Evolutionary conservation across 2,888 invertebrate genomes (phyloP), one percentile per base, ranked within the genome.

Genomic region (Trachelus troglodyta): DNA sequence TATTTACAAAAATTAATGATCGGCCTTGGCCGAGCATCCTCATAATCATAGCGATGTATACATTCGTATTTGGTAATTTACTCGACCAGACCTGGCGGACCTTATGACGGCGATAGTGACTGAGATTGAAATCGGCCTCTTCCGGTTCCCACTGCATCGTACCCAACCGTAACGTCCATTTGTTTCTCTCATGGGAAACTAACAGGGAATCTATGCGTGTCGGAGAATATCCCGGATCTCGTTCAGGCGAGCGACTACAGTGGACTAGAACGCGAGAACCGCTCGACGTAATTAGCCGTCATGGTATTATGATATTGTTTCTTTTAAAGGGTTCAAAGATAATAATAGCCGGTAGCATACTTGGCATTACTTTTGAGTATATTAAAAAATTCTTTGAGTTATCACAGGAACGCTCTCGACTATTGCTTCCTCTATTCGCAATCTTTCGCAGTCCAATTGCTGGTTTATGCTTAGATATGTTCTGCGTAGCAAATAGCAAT

Each of bases 61-160:
- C 31, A 12, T 34, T 31, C 33, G 71, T 31, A 71, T 31, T 71
- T 34, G 71, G 34, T 71, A 71, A 71, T 71, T 71, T 31, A 31
- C 34, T 33, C 71, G 71, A 71, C 2, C 71, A 34, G 2, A 23
- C n/a, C 12, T 23, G 9, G 23, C 23, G 56, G 56, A 23, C 56
- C 56, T 56, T 9, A 56, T 9, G 56, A 56, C 56, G 56, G 84
- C 82, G 83, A 79, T 80, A 80, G 79, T 79, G 82, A 84, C 68
- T 56, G 83, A 85, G 87, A 88, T 88, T 79, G 84, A 83, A 87
- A 89, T 88, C 86, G 82, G 80, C 78, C 82, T 83, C 87, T 88
- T 89, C 89, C 87, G 86, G 86, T 88, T 87, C 88, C 85, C 88
- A 87, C 86, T 85, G 83, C 73, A 83, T 80, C 83, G 82, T 83